phyloP scores from a whole-genome alignment of 2,888 invertebrate species.

The Hirtodrosophila confusa region DNA sequence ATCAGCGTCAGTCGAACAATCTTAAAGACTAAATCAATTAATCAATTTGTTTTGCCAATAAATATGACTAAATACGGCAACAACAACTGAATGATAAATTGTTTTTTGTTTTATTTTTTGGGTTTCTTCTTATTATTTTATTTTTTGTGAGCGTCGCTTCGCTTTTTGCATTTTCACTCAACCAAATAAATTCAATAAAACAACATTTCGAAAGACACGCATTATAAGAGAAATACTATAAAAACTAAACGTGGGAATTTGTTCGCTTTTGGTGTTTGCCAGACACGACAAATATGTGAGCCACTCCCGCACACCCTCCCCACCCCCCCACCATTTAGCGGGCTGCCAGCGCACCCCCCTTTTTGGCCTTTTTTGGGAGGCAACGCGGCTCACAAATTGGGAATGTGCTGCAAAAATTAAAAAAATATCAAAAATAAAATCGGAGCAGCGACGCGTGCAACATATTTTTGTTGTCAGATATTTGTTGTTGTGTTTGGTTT shows the following conservation, averaged over 20 bases:
- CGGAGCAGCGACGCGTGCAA: slow-evolving; percentile 67
- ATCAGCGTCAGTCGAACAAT: slow-evolving; percentile 30
- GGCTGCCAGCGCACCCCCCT: too few species aligned
- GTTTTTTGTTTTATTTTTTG: slow-evolving; percentile 19
- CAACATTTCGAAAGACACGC: slow-evolving; percentile 59
- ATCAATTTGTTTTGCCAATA: slow-evolving; percentile 79
- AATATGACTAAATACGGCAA: slow-evolving; percentile 67
- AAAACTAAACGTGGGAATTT: slow-evolving; percentile 72
- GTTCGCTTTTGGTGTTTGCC: slow-evolving; percentile 54
- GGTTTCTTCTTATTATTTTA: slow-evolving; percentile 5
- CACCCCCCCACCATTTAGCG: neutral
- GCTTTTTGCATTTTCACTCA: slow-evolving; percentile 62
- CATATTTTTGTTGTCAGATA: slow-evolving; percentile 51
- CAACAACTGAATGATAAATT: slow-evolving; percentile 63
- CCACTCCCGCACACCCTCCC: slow-evolving; percentile 8
- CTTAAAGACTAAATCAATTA: slow-evolving; percentile 55
- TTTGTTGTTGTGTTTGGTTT: slow-evolving; percentile 15
- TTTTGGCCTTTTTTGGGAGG: slow-evolving; percentile 17
- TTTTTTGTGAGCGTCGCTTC: neutral
- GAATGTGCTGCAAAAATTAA: slow-evolving; percentile 52
- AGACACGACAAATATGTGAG: slow-evolving; percentile 55
- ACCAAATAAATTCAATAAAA: slow-evolving; percentile 73
- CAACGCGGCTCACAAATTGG: slow-evolving; percentile 57
- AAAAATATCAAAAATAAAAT: slow-evolving; percentile 34
- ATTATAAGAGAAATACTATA: slow-evolving; percentile 36